Evolutionary conservation across 2,797 vertebrate species (phyloP).

Genomic region (Calcarius lapponicus): DNA sequence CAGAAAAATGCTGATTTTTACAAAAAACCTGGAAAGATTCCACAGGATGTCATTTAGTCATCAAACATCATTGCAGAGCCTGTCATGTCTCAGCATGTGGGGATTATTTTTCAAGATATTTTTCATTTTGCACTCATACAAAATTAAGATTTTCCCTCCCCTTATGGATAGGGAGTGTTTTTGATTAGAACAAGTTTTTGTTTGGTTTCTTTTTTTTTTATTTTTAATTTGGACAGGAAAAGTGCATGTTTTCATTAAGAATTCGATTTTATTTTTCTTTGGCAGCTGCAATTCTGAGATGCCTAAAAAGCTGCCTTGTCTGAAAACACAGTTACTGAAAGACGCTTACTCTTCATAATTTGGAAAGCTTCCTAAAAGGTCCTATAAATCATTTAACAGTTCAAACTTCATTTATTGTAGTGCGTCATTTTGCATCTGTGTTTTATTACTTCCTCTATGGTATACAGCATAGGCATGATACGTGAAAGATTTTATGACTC

Average conservation of each 20-base stretch:
- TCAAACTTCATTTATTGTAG: neutral
- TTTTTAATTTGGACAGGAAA: neutral
- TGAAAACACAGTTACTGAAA: neutral
- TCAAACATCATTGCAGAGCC: neutral
- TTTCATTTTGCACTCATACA: neutral
- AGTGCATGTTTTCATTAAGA: neutral
- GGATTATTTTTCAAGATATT: neutral
- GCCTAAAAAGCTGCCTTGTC: neutral
- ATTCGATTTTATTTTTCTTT: constrained; percentile 4
- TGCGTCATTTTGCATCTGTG: neutral
- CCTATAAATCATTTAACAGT: neutral
- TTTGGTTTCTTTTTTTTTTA: neutral
- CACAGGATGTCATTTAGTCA: neutral
- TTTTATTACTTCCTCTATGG: neutral
- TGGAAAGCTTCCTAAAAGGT: neutral
- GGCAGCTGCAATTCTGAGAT: neutral
- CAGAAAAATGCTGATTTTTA: neutral
- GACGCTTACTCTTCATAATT: neutral
- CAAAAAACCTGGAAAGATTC: neutral
- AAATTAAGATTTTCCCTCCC: neutral
- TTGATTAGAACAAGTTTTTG: neutral
- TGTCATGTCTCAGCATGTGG: neutral
- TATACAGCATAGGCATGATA: neutral
- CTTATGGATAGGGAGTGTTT: neutral
- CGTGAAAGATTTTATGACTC: neutral